Base-by-base conservation (phyloP, 2,888 invertebrate species). In the Boloria selene region DNA sequence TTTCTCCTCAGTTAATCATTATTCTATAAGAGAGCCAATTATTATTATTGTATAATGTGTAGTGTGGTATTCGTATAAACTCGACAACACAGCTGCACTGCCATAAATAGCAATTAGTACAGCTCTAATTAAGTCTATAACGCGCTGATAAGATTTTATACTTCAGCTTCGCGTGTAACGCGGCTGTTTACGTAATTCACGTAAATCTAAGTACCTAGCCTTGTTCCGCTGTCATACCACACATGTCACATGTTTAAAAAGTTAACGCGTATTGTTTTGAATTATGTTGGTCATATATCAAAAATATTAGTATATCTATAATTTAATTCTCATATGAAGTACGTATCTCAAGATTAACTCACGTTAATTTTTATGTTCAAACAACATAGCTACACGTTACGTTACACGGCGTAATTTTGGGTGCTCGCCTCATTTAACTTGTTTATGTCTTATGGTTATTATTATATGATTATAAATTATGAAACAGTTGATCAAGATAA, bases 81-180 rank as follows among this genome's bases (percentile, higher is more conserved):
- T 73, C 74, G 73, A 75, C 77, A 79, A 78, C 77, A 78, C 75
- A 76, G 73, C 68, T 77, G 77, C 76, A 77, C 75, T 72, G 77
- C 76, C 74, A 82, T 86, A 86, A 87, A 86, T 76, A 80, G 81
- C 82, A 84, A 86, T 85, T 84, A 85, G 80, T 78, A 76, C 75
- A 77, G 74, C 73, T 77, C 80, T 88, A 87, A 88, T 88, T 88
- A 87, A 84, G 79, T 78, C 76, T 80, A 79, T 82, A 83, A 81
- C 78, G 80, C 77, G 79, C 76, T 82, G 88, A 88, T 88, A 88
- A 86, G 83, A 81, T 85, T 88, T 86, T 85, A 86, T 85, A 58
- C 66, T 49, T 60, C 72, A 70, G 70, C 69, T 77, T 88, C 70
- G 88, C 89, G 88, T 89, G 88, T 77, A 78, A 72, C 71, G 65